Percentiles rank a stretch among this genome's conserved stretches.
These are phyloP conservation scores for Pseudopipra pipra DNA, from an alignment of 2,113 vertebrate species.

Conservation along the genomic window DNA sequence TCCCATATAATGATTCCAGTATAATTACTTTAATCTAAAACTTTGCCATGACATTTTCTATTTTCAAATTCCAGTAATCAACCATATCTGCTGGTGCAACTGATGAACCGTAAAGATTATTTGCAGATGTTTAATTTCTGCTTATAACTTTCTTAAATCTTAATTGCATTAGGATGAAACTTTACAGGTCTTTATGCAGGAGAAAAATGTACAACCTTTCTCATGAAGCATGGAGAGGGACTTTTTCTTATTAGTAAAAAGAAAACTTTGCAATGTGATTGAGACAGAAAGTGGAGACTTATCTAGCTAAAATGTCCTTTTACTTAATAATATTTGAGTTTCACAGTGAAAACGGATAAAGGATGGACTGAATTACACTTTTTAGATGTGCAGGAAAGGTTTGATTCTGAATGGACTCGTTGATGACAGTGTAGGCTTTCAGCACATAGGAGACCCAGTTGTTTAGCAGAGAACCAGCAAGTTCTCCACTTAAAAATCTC, in stretches of 20 bases:
- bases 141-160: neutral
- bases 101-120: neutral
- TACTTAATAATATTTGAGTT: neutral
- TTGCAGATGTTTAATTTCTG: conserved; percentile 8
- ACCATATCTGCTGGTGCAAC: neutral
- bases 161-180: neutral
- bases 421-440: neutral
- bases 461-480: neutral
- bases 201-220: neutral
- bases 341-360: neutral
- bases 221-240: neutral
- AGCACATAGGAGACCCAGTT: neutral
- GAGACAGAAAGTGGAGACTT: neutral
- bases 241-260: neutral
- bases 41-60: conserved; percentile 18
- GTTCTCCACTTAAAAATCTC: neutral
- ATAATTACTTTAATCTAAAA: conserved; percentile 64
- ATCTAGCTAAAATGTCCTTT: neutral
- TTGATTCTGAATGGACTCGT: rapidly evolving
- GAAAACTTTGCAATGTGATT: neutral
- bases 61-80: conserved; percentile 65
- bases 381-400: neutral
- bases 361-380: neutral
- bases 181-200: neutral
- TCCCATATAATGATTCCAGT: conserved; percentile 53